Base-by-base conservation (phyloP, 2,113 vertebrate genomes). In the Ranitomeya variabilis region DNA sequence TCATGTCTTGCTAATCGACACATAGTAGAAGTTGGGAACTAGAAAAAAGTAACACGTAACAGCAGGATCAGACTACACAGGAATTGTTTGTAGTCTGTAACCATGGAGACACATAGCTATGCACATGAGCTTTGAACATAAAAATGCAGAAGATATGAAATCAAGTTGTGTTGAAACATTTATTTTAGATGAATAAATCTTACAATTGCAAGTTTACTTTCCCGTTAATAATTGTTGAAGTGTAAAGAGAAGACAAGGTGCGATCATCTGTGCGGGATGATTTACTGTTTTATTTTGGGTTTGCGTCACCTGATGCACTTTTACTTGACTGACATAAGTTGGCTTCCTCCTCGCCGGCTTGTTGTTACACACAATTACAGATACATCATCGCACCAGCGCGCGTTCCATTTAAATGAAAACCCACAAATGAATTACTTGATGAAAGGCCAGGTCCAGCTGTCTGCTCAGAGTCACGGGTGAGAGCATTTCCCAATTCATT, bases 341-440 rank as follows among this genome's bases (percentile, higher is more conserved):
- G 60, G 59, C 80, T 31, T 31, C 60, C 59, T 37, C 10, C 59
- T 83, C 4, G 19, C 21, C 80, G 19, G 69, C 83, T 54, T 71
- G 83, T 73, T 85, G 67, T 83, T 85, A 26, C 83, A 55, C 60
- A 66, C 66, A 86, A 78, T 77, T 64, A 78, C 74, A 55, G 74
- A 79, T 80, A 81, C 78, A 60, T 81, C 64, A 73, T 45, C 26
- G 18, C 64, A n/a, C 51, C 31, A 16, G 31, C 21, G n/a, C 52
- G 23, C 18, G 57, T 55, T 45, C 76, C 18, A 80, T 71, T 57
- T 85, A 54, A 85, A 74, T 74, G 83, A 59, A 59, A 66, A 76
- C 74, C 69, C 83, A 60, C 69, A 85, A 85, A 87, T 80, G 60
- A 66, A 87, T 80, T 57, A 73, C 79, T 64, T 71, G 86, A 87